Evolutionary conservation across 2,888 invertebrate species (phyloP).

Genomic region (Incurvaria masculella): DNA sequence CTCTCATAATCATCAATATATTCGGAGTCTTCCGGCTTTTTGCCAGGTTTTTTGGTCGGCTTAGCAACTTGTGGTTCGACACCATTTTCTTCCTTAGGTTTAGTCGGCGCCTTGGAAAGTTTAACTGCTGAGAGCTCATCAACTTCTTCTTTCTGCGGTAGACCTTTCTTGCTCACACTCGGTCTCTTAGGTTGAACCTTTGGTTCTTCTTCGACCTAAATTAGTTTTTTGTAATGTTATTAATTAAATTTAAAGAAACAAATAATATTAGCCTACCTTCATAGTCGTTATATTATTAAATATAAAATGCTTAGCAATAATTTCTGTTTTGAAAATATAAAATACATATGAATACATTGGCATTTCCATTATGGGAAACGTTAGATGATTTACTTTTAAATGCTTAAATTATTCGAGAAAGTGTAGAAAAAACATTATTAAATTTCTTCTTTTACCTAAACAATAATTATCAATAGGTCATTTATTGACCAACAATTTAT

Average conservation of each 20-base stretch:
- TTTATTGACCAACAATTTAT: too few relatives aligned
- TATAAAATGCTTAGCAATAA: not conserved
- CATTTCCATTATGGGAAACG: too few relatives aligned
- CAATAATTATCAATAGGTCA: too few relatives aligned
- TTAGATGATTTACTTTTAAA: too few relatives aligned
- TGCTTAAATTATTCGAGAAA: too few relatives aligned
- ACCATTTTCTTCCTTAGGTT: slow-evolving; percentile 34
- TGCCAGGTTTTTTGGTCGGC: slow-evolving; percentile 34
- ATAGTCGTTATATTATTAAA: not conserved
- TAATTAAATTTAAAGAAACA: not conserved
- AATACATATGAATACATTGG: slow-evolving; percentile 1
- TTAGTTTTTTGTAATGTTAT: not conserved
- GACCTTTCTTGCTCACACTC: slow-evolving; percentile 44
- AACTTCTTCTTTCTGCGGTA: slow-evolving; percentile 40
- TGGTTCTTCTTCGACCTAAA: slow-evolving; percentile 34
- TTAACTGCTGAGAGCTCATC: slow-evolving; percentile 44
- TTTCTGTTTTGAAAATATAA: not conserved
- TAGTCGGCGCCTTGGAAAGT: slow-evolving; percentile 35
- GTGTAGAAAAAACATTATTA: too few relatives aligned
- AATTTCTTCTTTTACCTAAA: too few relatives aligned
- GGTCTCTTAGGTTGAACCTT: slow-evolving; percentile 30
- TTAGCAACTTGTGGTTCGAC: slow-evolving; percentile 38
- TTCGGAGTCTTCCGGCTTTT: slow-evolving; percentile 52
- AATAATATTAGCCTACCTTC: not conserved
- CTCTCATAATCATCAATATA: slow-evolving; percentile 71